Base-by-base conservation (phyloP, 2,888 invertebrate species). In the Rhynchonema sp. region DNA sequence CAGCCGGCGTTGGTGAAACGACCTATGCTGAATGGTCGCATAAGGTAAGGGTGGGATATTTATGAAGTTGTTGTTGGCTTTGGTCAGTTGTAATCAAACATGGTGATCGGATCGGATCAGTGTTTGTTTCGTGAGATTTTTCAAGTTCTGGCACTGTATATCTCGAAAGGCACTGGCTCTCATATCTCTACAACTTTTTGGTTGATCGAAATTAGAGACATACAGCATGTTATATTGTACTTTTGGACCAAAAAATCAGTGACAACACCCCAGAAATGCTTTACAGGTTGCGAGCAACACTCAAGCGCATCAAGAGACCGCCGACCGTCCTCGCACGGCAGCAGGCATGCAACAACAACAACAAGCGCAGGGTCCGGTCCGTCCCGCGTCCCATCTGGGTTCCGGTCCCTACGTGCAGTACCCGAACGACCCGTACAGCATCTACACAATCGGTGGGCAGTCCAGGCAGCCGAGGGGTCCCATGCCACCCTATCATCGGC, bases 381-480 rank as follows among this genome's bases (percentile, higher is more conserved):
- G 27, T 3, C n/a, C 52, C 22, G 20, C 17, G 28, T 30, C 28
- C 9, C 57, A 56, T 22, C 30, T 30, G 30, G 57, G 26, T 29
- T 2, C 13, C 26, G 56, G 22, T 2, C 67, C 69, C 22, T 72
- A 72, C 61, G 68, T 71, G 17, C 65, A 67, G 9, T 72, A 72
- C 62, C 71, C 71, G 25, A 69, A 70, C 61, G 70, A 71, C 62
- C 70, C 70, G 23, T 64, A 67, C 49, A 68, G 64, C 58, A 72
- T 68, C 63, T 71, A 71, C 62, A 70, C 71, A 1, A 62, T 72
- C n/a, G 67, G 68, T 58, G 71, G 71, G 27, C 65, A 67, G 46
- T n/a, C 9, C 20, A 13, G 49, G 23, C 38, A 38, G 38, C 13
- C 38, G n/a, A n/a, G n/a, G n/a, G n/a, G n/a, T n/a, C n/a, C n/a